Evolutionary conservation across 1,140 invertebrate genomes (phyloP), one percentile per base, ranked within the genome.

Genomic region (Heterodera schachtii): DNA sequence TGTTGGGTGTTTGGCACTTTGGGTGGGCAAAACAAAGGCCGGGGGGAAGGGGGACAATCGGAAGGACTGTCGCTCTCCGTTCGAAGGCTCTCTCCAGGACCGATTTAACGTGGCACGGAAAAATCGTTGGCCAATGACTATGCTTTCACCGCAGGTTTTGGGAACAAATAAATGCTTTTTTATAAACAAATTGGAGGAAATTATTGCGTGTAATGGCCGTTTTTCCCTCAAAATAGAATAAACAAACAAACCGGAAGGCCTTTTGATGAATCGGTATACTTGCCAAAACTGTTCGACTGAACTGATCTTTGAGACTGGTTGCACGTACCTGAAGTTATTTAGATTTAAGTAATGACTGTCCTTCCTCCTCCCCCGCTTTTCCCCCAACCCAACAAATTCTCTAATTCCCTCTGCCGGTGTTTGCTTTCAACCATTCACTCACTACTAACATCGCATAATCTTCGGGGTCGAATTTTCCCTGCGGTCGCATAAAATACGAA

Each of bases 231-330:
- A n/a, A n/a, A n/a, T n/a, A n/a, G 31, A 31, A 31, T 31, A 31
- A 9, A 13, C 49, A 74, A 80, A 43, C 46, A 41, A 70, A 88
- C 89, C 94, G 67, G 93, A 94, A 52, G 96, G 94, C 85, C 96
- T 93, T 81, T 94, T 93, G 86, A 98, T 92, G 91, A 98, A 95
- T 90, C 94, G 94, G 91, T 98, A 98, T 76, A 95, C 92, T 64
- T 93, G 93, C 97, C 97, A 98, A 93, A 97, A 99, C 91, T 98
- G 95, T 91, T 98, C 96, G 73, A 98, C 92, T n/a, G 92, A 92
- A 71, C 90, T 91, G 89, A 93, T 92, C 47, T 91, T 89, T 46
- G 89, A 95, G 83, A 98, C 93, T 86, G 95, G 91, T 90, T 94
- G 93, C 74, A 95, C 91, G 86, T 94, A 78, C 11, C 77, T 78